Conservation (phyloP, 2,888 invertebrate species). For the Chymomyza amoena region DNA sequence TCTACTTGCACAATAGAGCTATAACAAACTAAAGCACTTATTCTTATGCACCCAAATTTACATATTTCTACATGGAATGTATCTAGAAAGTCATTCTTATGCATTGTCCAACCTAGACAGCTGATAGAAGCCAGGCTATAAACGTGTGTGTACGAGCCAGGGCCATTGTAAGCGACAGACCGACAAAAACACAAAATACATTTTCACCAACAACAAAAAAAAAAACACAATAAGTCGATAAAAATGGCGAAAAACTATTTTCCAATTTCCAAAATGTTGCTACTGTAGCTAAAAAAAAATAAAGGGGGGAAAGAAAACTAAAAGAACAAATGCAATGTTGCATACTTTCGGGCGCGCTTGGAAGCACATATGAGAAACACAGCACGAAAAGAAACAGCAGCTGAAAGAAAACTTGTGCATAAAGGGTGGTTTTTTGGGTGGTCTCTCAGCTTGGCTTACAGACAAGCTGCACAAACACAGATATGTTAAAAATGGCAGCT, state of each 20-base stretch:
- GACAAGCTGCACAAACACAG: conserved; percentile 56
- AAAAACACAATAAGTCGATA: conserved; percentile 62
- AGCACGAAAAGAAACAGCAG: conserved; percentile 13
- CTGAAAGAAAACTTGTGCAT: conserved; percentile 11
- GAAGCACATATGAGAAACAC: not conserved
- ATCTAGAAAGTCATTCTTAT: conserved; percentile 29
- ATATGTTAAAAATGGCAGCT: conserved; percentile 59
- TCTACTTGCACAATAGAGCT: not conserved
- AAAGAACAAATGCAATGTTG: conserved; percentile 28
- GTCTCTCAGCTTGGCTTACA: conserved; percentile 7
- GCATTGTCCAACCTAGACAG: conserved; percentile 24
- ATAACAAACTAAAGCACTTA: not conserved
- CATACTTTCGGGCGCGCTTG: conserved; percentile 24
- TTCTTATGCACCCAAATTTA: not conserved
- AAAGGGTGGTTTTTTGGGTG: not conserved
- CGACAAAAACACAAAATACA: conserved; percentile 45
- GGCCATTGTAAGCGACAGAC: not conserved
- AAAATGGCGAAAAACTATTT: conserved; percentile 56
- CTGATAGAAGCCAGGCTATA: conserved; percentile 6
- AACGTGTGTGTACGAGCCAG: conserved; percentile 10
- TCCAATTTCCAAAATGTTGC: conserved; percentile 53
- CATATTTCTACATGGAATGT: conserved; percentile 20
- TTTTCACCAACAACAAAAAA: conserved; percentile 51
- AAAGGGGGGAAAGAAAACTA: not conserved
- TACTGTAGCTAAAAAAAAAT: not conserved